phyloP scores from a whole-genome alignment of 2,797 vertebrate genomes.

The Alosa sapidissima region DNA sequence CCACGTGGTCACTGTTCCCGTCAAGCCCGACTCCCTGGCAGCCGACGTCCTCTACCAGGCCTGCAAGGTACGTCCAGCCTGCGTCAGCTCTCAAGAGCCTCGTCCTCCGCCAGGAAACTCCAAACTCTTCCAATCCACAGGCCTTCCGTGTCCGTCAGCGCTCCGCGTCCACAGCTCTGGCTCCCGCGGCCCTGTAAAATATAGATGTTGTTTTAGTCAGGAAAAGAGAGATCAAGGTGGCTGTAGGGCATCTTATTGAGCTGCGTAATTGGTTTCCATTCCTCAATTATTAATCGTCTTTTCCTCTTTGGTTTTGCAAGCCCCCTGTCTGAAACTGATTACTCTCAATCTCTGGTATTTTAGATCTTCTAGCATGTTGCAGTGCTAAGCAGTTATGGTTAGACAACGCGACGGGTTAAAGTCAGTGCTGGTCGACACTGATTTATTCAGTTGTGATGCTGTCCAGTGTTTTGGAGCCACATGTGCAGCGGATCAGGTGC shows the following conservation, averaged over 20 bases:
- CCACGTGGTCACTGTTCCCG: conserved; percentile 66
- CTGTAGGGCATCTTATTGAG: not conserved
- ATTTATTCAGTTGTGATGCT: not conserved
- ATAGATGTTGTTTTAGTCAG: not conserved
- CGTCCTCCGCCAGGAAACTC: not conserved
- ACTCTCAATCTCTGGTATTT: not conserved
- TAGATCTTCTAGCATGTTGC: not conserved
- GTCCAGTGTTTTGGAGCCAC: not conserved
- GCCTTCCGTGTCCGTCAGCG: not conserved
- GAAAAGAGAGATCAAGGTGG: not conserved
- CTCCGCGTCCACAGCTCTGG: not conserved
- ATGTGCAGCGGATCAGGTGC: not conserved
- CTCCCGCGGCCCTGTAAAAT: not conserved
- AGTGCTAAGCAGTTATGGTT: not conserved
- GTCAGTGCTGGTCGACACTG: not conserved
- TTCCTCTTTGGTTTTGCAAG: not conserved
- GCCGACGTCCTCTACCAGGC: conserved; percentile 77
- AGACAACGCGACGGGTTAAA: not conserved
- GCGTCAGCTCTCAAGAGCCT: not conserved
- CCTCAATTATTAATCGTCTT: not conserved
- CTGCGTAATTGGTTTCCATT: conserved; percentile 22
- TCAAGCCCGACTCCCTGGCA: conserved; percentile 76
- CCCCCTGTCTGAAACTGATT: not conserved
- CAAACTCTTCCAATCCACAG: not conserved
- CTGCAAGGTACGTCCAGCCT: conserved; percentile 74